Conservation (phyloP, 1,140 invertebrate genomes). For the Diorhabda carinulata region DNA sequence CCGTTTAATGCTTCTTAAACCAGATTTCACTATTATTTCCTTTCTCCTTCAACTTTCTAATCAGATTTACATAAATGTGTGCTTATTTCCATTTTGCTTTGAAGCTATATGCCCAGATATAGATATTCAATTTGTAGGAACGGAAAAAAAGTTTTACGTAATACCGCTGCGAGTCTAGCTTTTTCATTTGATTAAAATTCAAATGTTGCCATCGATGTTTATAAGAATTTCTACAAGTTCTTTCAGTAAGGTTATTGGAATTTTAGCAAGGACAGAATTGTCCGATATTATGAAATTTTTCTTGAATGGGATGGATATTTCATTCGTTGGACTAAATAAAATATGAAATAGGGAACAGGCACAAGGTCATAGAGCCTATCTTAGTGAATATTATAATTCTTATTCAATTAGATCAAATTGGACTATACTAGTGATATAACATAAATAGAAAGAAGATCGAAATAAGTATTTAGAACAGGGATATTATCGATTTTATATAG, state of each 20-base stretch:
- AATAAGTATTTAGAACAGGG: no score
- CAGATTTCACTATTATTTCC: background rate
- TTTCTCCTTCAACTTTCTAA: background rate
- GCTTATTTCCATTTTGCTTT: conserved; percentile 2
- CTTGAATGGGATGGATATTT: background rate
- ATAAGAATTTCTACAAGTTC: background rate
- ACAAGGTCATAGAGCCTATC: no score
- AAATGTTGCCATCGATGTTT: conserved; percentile 2
- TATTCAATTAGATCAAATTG: no score
- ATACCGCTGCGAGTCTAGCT: background rate
- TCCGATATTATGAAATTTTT: background rate
- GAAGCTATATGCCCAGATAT: background rate
- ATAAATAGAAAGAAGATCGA: no score
- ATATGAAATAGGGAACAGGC: no score
- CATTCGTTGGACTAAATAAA: background rate
- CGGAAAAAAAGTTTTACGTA: conserved; percentile 1
- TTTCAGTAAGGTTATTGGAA: background rate
- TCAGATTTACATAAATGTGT: conserved; percentile 2
- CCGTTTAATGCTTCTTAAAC: background rate
- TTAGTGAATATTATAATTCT: no score
- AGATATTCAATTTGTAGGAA: background rate
- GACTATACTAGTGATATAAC: no score
- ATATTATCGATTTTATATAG: no score
- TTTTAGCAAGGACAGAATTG: background rate
- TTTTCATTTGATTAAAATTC: conserved; percentile 3